phyloP scores from a whole-genome alignment of 2,797 vertebrate genomes.

The Oryzias sinensis region DNA sequence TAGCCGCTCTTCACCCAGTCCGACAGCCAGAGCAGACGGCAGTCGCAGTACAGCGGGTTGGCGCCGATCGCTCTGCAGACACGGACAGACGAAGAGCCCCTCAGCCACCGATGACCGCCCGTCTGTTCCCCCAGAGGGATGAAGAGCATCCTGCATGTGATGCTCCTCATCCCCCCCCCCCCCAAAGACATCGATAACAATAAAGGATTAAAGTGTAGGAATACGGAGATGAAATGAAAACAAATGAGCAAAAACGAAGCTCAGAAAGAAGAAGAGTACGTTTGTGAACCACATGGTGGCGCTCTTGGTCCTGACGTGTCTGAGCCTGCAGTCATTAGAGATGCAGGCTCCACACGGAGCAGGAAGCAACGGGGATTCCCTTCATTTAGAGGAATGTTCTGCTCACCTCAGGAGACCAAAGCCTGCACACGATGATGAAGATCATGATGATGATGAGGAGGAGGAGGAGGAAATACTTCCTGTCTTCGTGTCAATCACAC shows the following conservation, averaged over 20 bases:
- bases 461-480: too few species aligned
- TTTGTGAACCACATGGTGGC: constrained; percentile 33
- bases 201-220: not conserved
- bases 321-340: constrained; percentile 9
- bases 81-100: not conserved
- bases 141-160: too few species aligned
- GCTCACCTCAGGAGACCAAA: not conserved
- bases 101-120: not conserved
- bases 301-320: constrained; percentile 22
- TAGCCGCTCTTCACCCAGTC: constrained; percentile 98
- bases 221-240: not conserved
- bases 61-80: constrained; percentile 88
- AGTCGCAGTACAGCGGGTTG: constrained; percentile 95
- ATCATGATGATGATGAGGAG: too few species aligned
- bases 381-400: not conserved
- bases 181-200: too few species aligned
- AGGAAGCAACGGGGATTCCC: not conserved
- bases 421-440: too few species aligned
- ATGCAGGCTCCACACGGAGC: constrained; percentile 1
- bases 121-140: not conserved
- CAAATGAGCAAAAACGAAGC: too few species aligned
- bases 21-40: constrained; percentile 94
- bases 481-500: too few species aligned
- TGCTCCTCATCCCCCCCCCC: too few species aligned
- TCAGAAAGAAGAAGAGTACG: too few species aligned